A percentile compares a stretch with the other conserved stretches of the same genome.
These are phyloP conservation scores for Musca domestica DNA, from an alignment of 1,140 invertebrate genomes.

Conservation along the genomic window DNA sequence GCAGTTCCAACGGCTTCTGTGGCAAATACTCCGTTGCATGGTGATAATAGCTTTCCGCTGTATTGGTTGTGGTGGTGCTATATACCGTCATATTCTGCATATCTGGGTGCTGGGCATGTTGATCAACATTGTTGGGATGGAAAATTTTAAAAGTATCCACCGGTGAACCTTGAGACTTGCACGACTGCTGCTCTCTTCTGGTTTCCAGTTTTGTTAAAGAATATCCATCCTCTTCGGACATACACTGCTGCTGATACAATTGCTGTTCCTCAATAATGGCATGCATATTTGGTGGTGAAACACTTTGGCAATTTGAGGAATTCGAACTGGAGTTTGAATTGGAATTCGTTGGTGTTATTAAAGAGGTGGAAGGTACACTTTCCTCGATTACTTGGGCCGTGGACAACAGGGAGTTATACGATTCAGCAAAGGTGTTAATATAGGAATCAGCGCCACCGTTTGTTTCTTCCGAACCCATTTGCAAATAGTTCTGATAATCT, in stretches of 20 bases:
- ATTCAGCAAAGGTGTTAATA: conserved; percentile 47
- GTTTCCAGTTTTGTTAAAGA: conserved; percentile 49
- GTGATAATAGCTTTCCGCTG: conserved; percentile 5
- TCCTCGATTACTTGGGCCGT: conserved; percentile 5
- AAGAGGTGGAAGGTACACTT: neutral
- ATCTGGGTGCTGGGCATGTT: neutral
- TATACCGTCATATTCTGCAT: neutral
- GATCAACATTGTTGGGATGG: neutral
- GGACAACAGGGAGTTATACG: conserved; percentile 45
- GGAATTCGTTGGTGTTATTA: neutral
- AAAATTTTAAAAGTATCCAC: conserved; percentile 4
- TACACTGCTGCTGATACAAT: conserved; percentile 44
- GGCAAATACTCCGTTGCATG: neutral
- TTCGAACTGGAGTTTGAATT: conserved; percentile 21
- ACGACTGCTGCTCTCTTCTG: conserved; percentile 40
- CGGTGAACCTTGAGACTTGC: neutral
- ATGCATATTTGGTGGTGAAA: conserved; percentile 32
- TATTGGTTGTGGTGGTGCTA: neutral
- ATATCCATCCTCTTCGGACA: conserved; percentile 42
- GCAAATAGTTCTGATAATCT: conserved; percentile 11
- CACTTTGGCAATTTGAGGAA: conserved; percentile 26
- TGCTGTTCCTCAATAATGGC: conserved; percentile 49
- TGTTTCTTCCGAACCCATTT: conserved; percentile 3
- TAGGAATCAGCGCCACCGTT: conserved; percentile 11
- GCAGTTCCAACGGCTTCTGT: conserved; percentile 38